Evolutionary conservation across 2,797 vertebrate genomes (phyloP), one percentile per base, ranked within the genome.

Genomic region (Dicrostonyx torquatus): DNA sequence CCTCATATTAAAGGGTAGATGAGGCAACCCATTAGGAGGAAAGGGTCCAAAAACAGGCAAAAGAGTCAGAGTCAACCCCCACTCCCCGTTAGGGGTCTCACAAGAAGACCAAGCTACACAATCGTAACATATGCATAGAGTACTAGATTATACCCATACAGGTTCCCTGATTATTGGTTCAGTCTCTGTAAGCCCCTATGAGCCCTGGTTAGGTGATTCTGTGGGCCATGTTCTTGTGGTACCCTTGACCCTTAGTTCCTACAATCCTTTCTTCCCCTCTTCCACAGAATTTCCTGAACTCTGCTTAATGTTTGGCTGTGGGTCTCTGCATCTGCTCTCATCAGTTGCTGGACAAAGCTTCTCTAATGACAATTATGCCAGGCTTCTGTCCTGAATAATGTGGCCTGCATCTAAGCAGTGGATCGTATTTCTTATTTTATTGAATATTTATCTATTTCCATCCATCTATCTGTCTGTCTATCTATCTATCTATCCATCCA

Each of bases 361-460:
- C 37, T 40, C n/a, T 72, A 22, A 72, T 72, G 9, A 72, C 18
- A 70, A 70, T 72, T 72, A 22, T 40, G 9, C 18, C n/a, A 72
- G 68, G 18, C n/a, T 72, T 4, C 20, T 9, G n/a, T 22, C 68
- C n/a, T 72, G 68, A 40, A 18, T 72, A 34, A 68, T n/a, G 66
- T n/a, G 15, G 34, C 66, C 34, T 68, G n/a, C 8, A 72, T 20
- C n/a, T 37, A 22, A 72, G n/a, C n/a, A 72, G 37, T 20, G 10
- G 68, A 20, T 72, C 18, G 2, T 20, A 73, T 96, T 95, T 96
- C 37, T 50, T 88, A 53, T 93, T 91, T 90, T 90, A 80, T 78
- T 94, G 70, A 43, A 15, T 79, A 75, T 75, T 73, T 58, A 31
- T 34, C 40, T 73, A 72, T 40, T 72, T 53, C 53, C 53, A 53